phyloP scores from a whole-genome alignment of 2,888 invertebrate species.

The Brachyptera putata region DNA sequence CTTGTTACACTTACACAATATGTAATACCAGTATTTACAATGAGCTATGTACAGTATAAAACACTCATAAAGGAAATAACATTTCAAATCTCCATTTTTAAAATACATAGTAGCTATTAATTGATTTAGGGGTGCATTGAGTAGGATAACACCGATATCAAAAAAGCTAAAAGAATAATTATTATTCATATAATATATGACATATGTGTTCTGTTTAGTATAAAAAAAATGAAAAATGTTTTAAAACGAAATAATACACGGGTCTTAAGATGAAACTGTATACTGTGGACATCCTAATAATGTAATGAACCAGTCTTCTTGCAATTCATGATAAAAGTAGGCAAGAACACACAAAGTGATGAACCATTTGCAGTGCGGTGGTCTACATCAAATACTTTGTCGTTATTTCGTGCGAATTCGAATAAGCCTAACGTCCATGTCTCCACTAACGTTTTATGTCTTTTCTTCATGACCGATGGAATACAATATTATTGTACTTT shows the following conservation, averaged over 20 bases:
- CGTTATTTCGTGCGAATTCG: too few species aligned
- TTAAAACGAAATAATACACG: too few species aligned
- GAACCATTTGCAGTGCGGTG: too few species aligned
- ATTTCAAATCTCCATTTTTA: constrained; percentile 21
- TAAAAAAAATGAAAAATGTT: too few species aligned
- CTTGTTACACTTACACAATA: constrained; percentile 24
- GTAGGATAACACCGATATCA: constrained; percentile 25
- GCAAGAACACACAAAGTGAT: too few species aligned
- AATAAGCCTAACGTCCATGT: background rate
- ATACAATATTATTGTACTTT: too few species aligned
- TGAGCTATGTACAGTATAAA: constrained; percentile 34
- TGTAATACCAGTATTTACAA: constrained; percentile 27
- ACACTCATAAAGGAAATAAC: constrained; percentile 31
- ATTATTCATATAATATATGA: constrained; percentile 15
- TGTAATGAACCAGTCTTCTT: background rate
- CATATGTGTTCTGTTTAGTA: constrained; percentile 12
- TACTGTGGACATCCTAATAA: too few species aligned
- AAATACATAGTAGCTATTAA: constrained; percentile 12
- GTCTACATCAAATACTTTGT: too few species aligned
- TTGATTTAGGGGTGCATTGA: constrained; percentile 3
- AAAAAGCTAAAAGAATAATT: constrained; percentile 27
- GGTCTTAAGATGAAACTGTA: too few species aligned
- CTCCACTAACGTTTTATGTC: background rate
- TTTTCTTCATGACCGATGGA: too few species aligned
- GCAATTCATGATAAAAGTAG: too few species aligned